Evolutionary conservation across 2,797 vertebrate species (phyloP).

Genomic region (Tenualosa thibaudeaui): DNA sequence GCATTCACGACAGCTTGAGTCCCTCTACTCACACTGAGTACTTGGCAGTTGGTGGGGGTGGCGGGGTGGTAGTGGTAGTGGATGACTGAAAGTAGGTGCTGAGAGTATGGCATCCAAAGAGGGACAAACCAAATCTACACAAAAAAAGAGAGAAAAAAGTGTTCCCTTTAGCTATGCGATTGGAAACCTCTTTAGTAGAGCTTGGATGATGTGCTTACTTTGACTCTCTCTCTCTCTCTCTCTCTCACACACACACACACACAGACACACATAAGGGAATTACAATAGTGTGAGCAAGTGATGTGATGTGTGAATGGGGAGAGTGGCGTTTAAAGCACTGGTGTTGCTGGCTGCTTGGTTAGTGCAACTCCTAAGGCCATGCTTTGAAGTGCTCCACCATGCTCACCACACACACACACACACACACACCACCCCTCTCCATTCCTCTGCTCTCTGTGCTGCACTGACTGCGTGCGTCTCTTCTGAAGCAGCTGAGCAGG

Average conservation of each 20-base stretch:
- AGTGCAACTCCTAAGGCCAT: neutral
- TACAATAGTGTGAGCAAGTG: neutral
- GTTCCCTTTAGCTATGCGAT: neutral
- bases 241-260: neutral
- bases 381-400: constrained; percentile 7
- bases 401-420: neutral
- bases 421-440: neutral
- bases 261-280: neutral
- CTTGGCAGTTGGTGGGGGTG: neutral
- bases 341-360: neutral
- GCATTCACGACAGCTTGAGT: neutral
- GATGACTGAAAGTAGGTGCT: neutral
- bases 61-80: neutral
- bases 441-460: neutral
- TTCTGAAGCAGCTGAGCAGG: neutral
- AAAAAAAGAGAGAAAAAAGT: neutral
- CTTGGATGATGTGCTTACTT: neutral
- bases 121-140: neutral
- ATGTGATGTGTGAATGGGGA: neutral
- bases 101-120: neutral
- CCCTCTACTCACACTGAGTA: neutral
- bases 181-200: neutral
- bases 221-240: neutral
- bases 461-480: neutral
- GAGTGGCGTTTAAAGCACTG: neutral